Base-by-base conservation (phyloP, 2,888 invertebrate genomes). In the Callyntrura sp. region DNA sequence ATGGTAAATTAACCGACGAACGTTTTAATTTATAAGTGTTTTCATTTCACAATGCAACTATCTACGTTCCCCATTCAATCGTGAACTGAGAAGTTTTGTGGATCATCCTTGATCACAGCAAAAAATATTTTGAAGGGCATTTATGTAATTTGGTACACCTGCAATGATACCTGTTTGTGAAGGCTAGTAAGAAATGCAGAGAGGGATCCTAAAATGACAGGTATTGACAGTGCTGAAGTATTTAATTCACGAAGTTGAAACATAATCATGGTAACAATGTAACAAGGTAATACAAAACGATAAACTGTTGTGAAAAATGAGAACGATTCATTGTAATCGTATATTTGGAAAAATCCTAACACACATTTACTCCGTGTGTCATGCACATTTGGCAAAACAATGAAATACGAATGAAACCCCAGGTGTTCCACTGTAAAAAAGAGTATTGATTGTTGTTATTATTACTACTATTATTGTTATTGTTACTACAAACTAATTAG, bases 241-340 rank as follows among this genome's bases (percentile, higher is more conserved):
- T 14, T 35, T 8, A 14, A 25, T 85, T 73, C 76, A 51, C 51
- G 60, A 76, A 28, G 70, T 73, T 20, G 81, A 90, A 85, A 90
- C 90, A 90, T 90, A 90, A 90, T 90, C 90, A 90, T 73, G 90
- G 81, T 60, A 85, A 90, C 85, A 48, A 51, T 76, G 51, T 90
- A 51, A 90, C 90, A 90, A 79, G 90, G 90, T 90, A 90, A 90
- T 76, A 45, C 68, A 60, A 89, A 76, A 73, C 79, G 55, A 57
- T 79, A 62, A 45, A 57, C 25, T 76, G 76, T 78, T 55, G 51
- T 55, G 28, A 73, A 85, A 55, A 45, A 43, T 62, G 48, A 14
- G 57, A 78, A 76, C 79, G 68, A 57, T 55, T 81, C 86, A 51
- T 79, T 48, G 35, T 57, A 78, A 8, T 84, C 43, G 12, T 55